phyloP scores from a whole-genome alignment of 2,113 vertebrate genomes.

The Saguinus imperator region DNA sequence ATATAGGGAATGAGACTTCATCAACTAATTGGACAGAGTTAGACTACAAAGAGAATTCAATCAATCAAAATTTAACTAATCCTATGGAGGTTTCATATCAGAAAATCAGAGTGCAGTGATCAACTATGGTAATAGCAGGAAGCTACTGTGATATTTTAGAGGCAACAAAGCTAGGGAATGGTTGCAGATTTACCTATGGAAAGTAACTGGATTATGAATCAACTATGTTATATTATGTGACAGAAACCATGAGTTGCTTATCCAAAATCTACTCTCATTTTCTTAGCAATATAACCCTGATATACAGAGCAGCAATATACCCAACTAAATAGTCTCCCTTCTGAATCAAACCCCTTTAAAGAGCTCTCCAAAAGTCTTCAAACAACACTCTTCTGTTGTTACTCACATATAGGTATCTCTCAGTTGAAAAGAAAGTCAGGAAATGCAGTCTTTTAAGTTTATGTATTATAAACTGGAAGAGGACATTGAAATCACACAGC shows the following conservation, averaged over 20 bases:
- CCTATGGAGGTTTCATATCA: not conserved
- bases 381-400: not conserved
- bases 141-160: not conserved
- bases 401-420: not conserved
- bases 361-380: not conserved
- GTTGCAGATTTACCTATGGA: not conserved
- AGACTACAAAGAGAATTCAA: not conserved
- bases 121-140: not conserved
- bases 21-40: not conserved
- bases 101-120: not conserved
- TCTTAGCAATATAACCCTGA: not conserved
- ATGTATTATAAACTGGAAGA: not conserved
- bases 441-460: not conserved
- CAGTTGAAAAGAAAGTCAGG: not conserved
- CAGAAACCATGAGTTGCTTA: not conserved
- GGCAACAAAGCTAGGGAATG: not conserved
- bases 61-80: not conserved
- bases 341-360: not conserved
- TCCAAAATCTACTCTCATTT: not conserved
- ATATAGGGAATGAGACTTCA: not conserved
- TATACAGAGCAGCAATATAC: not conserved
- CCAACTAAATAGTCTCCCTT: not conserved
- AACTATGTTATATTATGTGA: not conserved
- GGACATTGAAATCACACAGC: not conserved
- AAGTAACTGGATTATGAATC: not conserved